These are phyloP conservation scores for Sylvia borin DNA, from an alignment of 2,797 vertebrate species.

Conservation along the genomic window DNA sequence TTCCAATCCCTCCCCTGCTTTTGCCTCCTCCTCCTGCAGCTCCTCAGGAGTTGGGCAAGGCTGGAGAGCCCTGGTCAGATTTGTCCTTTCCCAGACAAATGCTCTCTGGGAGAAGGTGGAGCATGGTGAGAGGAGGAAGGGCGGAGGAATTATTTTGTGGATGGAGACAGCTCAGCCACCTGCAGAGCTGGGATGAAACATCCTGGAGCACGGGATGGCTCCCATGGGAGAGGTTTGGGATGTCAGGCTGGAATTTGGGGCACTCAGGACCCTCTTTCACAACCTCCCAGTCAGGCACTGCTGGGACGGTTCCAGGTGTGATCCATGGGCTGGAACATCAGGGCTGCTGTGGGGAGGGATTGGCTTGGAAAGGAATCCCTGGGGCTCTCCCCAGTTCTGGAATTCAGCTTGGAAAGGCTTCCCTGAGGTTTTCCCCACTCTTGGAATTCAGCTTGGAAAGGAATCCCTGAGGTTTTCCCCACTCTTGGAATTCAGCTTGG, in stretches of 20 bases:
- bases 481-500: not conserved
- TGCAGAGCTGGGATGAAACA: not conserved
- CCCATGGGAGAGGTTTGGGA: not conserved
- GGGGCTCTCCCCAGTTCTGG: not conserved
- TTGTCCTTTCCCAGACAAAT: not conserved
- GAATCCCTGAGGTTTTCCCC: not conserved
- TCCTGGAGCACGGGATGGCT: not conserved
- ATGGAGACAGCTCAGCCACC: not conserved
- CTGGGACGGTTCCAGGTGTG: rapidly evolving
- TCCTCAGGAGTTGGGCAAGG: not conserved
- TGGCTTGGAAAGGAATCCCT: not conserved
- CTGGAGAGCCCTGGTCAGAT: not conserved
- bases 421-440: not conserved
- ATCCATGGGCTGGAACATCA: not conserved
- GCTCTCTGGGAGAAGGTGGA: not conserved
- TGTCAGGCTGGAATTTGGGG: not conserved
- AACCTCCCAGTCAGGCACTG: not conserved
- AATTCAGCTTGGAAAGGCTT: not conserved
- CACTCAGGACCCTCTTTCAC: not conserved
- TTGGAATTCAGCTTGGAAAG: not conserved
- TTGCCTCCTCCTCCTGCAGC: not conserved
- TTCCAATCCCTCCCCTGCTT: not conserved
- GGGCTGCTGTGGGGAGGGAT: not conserved
- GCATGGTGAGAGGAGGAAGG: not conserved
- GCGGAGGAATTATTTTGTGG: not conserved